Evolutionary conservation across 2,797 vertebrate genomes (phyloP).

Genomic region (Gymnothorax javanicus): DNA sequence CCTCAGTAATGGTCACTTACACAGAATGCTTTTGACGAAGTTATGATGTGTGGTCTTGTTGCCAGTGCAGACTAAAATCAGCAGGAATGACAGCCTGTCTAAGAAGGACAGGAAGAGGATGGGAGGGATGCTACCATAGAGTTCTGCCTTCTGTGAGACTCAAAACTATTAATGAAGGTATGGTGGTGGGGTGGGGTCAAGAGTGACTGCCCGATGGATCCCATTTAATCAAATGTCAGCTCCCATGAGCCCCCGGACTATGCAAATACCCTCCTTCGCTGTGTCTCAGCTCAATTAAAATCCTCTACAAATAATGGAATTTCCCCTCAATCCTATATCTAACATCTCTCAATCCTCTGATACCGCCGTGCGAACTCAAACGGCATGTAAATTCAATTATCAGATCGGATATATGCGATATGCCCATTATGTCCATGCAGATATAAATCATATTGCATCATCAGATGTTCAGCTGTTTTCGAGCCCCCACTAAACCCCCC

Average conservation of each 20-base stretch:
- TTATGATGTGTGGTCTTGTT: background rate
- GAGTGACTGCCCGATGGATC: background rate
- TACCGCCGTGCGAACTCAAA: background rate
- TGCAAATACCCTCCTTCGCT: background rate
- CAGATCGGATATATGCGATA: background rate
- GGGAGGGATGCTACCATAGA: background rate
- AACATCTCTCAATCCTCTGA: background rate
- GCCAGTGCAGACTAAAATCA: background rate
- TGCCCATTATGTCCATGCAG: background rate
- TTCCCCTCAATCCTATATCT: background rate
- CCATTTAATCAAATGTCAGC: background rate
- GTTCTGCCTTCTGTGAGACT: background rate
- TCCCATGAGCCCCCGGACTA: background rate
- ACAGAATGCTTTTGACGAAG: background rate
- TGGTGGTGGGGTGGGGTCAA: background rate
- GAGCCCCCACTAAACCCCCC: constrained; percentile 68
- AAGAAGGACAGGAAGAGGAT: background rate
- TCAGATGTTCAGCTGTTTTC: background rate
- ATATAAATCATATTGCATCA: background rate
- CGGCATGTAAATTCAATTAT: background rate
- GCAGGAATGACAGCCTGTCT: background rate
- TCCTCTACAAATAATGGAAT: background rate
- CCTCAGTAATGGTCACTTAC: background rate
- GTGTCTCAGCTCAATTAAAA: background rate
- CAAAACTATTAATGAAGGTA: background rate